These are phyloP conservation scores for Eupithecia inturbata DNA, from an alignment of 2,888 invertebrate species.

Conservation along the genomic window DNA sequence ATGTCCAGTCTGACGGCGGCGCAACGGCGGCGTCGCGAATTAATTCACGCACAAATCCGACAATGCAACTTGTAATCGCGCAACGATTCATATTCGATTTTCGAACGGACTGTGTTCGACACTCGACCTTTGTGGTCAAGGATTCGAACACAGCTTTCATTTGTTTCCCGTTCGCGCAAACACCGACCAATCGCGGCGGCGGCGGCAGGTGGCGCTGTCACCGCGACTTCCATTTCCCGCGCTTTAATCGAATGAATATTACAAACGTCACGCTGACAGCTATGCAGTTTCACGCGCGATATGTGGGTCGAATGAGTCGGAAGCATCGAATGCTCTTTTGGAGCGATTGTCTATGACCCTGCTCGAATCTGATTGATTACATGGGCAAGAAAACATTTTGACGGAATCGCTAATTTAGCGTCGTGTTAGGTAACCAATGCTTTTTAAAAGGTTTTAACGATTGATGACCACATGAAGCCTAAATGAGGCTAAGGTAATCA, in stretches of 20 bases:
- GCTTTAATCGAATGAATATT: constrained; percentile 81
- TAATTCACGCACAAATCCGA: constrained; percentile 33
- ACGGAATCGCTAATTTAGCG: background rate
- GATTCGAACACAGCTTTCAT: constrained; percentile 62
- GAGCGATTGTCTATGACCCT: constrained; percentile 57
- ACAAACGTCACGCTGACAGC: constrained; percentile 77
- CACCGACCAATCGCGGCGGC: constrained; percentile 53
- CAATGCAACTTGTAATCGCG: constrained; percentile 44
- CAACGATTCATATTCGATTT: constrained; percentile 65
- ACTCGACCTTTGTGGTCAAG: constrained; percentile 66
- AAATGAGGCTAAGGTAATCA: no score
- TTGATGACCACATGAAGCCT: background rate
- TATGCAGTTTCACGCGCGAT: constrained; percentile 68
- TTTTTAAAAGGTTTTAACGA: background rate
- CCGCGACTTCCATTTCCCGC: constrained; percentile 76
- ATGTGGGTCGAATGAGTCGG: constrained; percentile 65
- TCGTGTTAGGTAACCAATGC: background rate
- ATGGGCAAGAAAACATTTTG: constrained; percentile 26
- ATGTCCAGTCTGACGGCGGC: constrained; percentile 18
- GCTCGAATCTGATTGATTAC: constrained; percentile 44
- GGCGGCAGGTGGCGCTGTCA: constrained; percentile 75
- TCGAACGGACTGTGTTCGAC: constrained; percentile 50
- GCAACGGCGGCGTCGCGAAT: constrained; percentile 31
- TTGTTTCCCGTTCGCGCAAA: constrained; percentile 64
- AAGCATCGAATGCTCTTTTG: constrained; percentile 62